Evolutionary conservation across 2,888 invertebrate species (phyloP).

Genomic region (Orthosia gracilis): DNA sequence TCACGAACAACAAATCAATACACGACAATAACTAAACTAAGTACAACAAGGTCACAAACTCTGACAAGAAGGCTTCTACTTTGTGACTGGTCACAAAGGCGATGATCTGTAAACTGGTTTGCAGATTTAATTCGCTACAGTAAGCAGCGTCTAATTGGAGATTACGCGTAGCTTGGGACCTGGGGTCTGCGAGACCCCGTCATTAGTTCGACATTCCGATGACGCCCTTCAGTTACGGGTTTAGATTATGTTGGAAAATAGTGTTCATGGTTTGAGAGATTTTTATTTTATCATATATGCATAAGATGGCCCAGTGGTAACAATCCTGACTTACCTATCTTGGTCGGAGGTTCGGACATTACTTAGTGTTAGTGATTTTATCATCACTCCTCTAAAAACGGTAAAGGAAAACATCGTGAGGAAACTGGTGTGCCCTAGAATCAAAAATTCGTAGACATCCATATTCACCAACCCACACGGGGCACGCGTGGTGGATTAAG

Average conservation of each 20-base stretch:
- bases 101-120: conserved; percentile 45
- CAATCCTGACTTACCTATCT: no score
- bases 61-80: conserved; percentile 41
- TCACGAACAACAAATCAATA: neutral
- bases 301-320: no score
- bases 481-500: no score
- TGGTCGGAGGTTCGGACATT: no score
- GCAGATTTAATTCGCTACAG: conserved; percentile 58
- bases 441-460: no score
- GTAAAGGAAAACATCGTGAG: no score
- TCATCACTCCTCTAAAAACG: no score
- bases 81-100: conserved; percentile 43
- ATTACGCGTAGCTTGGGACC: conserved; percentile 40
- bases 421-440: no score
- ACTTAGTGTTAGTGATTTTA: no score
- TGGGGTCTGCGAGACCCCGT: conserved; percentile 39
- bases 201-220: conserved; percentile 39
- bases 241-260: conserved; percentile 11
- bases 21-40: neutral
- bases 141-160: conserved; percentile 58
- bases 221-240: conserved; percentile 47
- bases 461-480: no score
- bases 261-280: neutral
- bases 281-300: neutral
- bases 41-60: conserved; percentile 14